Evolutionary conservation across 2,113 vertebrate genomes (phyloP).

Genomic region (Salvelinus sp.): DNA sequence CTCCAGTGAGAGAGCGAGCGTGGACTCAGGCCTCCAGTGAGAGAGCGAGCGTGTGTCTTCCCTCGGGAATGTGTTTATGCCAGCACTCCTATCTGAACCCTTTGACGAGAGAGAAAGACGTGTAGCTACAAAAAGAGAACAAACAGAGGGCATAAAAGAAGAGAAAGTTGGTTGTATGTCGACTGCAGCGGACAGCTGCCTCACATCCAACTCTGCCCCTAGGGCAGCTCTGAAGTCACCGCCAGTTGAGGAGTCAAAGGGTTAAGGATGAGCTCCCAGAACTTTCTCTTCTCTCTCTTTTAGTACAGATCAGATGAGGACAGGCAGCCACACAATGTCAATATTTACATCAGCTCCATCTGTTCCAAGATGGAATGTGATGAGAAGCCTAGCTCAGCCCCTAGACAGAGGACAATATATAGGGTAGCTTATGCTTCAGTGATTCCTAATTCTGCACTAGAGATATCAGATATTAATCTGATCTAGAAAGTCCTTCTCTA

Average conservation of each 20-base stretch:
- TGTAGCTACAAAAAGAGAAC: not conserved
- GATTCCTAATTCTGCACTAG: too few species aligned
- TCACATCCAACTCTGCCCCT: constrained; percentile 28
- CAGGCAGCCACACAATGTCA: constrained; percentile 49
- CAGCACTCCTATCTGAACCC: constrained; percentile 13
- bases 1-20: too few species aligned
- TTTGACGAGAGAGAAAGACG: constrained; percentile 17
- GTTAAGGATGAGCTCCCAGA: constrained; percentile 18
- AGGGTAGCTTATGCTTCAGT: not conserved
- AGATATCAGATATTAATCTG: too few species aligned
- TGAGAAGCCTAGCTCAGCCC: constrained; percentile 1
- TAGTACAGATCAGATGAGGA: not conserved
- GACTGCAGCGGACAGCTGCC: not conserved
- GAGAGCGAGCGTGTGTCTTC: not conserved
- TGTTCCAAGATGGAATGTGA: not conserved
- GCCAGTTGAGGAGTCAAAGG: constrained; percentile 38
- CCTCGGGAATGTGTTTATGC: constrained; percentile 19
- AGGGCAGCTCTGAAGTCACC: constrained; percentile 1
- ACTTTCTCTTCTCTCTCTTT: not conserved
- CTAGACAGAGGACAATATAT: not conserved
- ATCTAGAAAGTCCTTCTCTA: too few species aligned
- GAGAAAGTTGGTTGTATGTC: constrained; percentile 6
- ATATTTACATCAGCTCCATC: constrained; percentile 50
- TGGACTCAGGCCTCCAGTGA: too few species aligned
- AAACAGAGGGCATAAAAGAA: not conserved